phyloP scores from a whole-genome alignment of 2,797 vertebrate genomes.

The Onychomys torridus region DNA sequence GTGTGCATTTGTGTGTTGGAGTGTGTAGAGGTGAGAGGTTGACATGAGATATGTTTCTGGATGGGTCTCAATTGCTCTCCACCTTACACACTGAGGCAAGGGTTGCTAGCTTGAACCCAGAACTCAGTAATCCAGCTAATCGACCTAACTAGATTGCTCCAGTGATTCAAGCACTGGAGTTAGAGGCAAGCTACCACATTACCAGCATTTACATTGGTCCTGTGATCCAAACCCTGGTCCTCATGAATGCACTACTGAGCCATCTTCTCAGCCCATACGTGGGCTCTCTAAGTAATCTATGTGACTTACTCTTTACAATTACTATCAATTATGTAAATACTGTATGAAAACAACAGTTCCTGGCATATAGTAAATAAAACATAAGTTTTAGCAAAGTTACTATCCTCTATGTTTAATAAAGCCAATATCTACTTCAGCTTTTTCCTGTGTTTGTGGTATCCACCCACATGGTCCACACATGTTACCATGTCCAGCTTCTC shows the following conservation, averaged over 20 bases:
- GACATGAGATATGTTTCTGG: neutral
- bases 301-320: slow-evolving; percentile 9
- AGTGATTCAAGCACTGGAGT: neutral
- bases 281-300: neutral
- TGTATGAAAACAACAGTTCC: neutral
- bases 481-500: neutral
- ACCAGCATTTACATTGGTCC: neutral
- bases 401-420: neutral
- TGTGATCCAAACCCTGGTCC: neutral
- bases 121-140: neutral
- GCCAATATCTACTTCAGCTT: neutral
- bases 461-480: neutral
- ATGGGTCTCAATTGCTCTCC: neutral
- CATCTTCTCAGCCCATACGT: neutral
- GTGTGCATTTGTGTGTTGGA: neutral
- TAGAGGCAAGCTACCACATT: neutral
- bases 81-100: neutral
- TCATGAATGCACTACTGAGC: neutral
- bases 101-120: neutral
- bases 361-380: neutral
- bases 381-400: neutral
- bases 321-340: neutral
- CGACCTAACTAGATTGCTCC: neutral
- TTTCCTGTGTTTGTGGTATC: neutral
- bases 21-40: neutral